Percentiles rank a stretch among this genome's conserved stretches.
Evolutionary conservation across 2,113 vertebrate genomes (phyloP).

Genomic region (Neolamprologus sp.): DNA sequence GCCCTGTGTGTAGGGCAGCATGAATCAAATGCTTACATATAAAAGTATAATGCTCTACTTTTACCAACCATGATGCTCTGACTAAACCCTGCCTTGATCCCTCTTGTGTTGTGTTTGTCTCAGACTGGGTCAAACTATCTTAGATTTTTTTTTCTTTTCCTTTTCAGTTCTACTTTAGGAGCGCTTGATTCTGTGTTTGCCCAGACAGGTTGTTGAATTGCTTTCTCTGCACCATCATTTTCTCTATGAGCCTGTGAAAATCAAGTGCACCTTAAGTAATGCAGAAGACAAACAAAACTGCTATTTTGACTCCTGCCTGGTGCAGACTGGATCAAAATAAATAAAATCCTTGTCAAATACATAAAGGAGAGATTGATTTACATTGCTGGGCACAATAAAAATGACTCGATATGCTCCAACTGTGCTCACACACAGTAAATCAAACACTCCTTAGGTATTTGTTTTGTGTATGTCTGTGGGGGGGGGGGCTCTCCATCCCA

Average conservation of each 20-base stretch:
- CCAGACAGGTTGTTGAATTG: conserved; percentile 19
- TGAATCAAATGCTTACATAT: conserved; percentile 42
- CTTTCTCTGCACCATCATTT: conserved; percentile 36
- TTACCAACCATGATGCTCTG: conserved; percentile 26
- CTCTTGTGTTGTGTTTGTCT: conserved; percentile 54
- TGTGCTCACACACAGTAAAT: conserved; percentile 24
- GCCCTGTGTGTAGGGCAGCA: neutral
- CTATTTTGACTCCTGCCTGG: conserved; percentile 65
- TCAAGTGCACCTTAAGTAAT: conserved; percentile 61
- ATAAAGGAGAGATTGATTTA: conserved; percentile 57
- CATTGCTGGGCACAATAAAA: conserved; percentile 7
- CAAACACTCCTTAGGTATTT: conserved; percentile 62
- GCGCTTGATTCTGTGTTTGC: conserved; percentile 56
- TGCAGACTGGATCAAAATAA: conserved; percentile 64
- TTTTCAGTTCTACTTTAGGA: conserved; percentile 58
- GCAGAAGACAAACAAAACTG: conserved; percentile 18
- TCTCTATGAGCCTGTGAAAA: conserved; percentile 28
- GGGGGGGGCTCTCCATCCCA: conserved; percentile 41
- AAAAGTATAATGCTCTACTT: conserved; percentile 18
- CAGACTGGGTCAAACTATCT: conserved; percentile 40
- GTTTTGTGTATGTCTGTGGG: conserved; percentile 49
- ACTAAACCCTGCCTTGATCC: conserved; percentile 58
- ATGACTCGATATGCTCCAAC: neutral
- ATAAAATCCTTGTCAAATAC: conserved; percentile 57
- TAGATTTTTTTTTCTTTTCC: conserved; percentile 11